phyloP scores from a whole-genome alignment of 1,140 invertebrate species.

The Drosophila athabasca region DNA sequence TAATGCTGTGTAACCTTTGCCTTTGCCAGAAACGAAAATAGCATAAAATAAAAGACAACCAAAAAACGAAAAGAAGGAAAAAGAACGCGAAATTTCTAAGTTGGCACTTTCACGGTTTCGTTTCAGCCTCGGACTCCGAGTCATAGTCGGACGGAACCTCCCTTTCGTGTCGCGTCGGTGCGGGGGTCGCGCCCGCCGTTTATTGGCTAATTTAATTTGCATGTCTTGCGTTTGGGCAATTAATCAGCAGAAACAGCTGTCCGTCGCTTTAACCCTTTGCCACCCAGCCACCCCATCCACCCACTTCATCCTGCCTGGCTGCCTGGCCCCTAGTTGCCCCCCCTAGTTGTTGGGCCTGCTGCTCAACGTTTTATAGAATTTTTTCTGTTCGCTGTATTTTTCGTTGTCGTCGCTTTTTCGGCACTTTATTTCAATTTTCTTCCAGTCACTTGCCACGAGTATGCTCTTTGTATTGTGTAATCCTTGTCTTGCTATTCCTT shows the following conservation, averaged over 20 bases:
- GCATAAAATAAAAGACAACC: slow-evolving; percentile 53
- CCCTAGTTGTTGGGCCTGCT: neutral
- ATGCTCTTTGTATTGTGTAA: slow-evolving; percentile 59
- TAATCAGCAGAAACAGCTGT: slow-evolving; percentile 80
- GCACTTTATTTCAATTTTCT: slow-evolving; percentile 64
- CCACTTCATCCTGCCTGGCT: neutral
- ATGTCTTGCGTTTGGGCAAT: slow-evolving; percentile 80
- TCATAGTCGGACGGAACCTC: neutral
- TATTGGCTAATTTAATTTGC: slow-evolving; percentile 82
- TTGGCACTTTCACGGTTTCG: slow-evolving; percentile 72
- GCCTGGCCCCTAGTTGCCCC: too few species aligned
- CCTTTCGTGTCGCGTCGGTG: slow-evolving; percentile 1
- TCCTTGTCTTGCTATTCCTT: slow-evolving; percentile 53
- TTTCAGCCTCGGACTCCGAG: slow-evolving; percentile 11
- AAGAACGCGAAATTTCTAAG: slow-evolving; percentile 63
- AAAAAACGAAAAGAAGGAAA: slow-evolving; percentile 36
- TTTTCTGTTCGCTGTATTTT: neutral
- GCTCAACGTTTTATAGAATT: neutral
- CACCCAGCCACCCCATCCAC: neutral
- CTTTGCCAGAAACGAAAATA: slow-evolving; percentile 59
- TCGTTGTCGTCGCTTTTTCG: slow-evolving; percentile 45
- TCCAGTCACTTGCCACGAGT: slow-evolving; percentile 32
- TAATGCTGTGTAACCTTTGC: slow-evolving; percentile 78
- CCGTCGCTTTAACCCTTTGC: slow-evolving; percentile 69
- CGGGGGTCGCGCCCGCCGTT: slow-evolving; percentile 62